Evolutionary conservation across 2,888 invertebrate species (phyloP).

Genomic region (Formica aserva): DNA sequence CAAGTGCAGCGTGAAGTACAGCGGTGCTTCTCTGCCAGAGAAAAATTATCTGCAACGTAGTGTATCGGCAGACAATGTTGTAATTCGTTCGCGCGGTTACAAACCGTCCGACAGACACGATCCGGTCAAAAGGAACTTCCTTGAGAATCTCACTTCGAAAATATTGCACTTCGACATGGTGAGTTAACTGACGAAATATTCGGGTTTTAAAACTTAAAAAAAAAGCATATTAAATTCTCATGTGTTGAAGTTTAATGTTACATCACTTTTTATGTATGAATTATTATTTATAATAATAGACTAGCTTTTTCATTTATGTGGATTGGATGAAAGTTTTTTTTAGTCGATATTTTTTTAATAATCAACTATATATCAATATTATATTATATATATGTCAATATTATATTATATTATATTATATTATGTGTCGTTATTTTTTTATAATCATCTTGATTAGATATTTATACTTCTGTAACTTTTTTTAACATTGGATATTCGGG

Average conservation of each 20-base stretch:
- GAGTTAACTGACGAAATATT: conserved; percentile 18
- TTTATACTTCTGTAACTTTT: neutral
- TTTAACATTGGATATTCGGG: neutral
- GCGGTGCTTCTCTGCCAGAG: conserved; percentile 56
- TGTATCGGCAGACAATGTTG: conserved; percentile 84
- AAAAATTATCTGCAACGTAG: conserved; percentile 81
- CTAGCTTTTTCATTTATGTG: neutral
- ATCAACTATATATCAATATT: too few relatives aligned
- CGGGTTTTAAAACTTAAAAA: neutral
- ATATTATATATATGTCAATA: too few relatives aligned
- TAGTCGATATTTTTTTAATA: neutral
- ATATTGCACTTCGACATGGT: conserved; percentile 94
- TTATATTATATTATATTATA: too few relatives aligned
- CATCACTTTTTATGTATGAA: neutral
- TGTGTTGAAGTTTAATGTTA: neutral
- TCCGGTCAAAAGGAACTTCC: conserved; percentile 92
- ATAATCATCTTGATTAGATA: neutral
- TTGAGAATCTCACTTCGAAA: conserved; percentile 92
- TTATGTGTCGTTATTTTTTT: neutral
- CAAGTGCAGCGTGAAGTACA: conserved; percentile 70
- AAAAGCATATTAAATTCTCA: neutral
- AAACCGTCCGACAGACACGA: conserved; percentile 95
- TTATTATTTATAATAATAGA: neutral
- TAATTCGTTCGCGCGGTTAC: conserved; percentile 89
- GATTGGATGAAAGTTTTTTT: neutral